Base-by-base conservation (phyloP, 2,797 vertebrate genomes). In the Sylvilagus floridanus region DNA sequence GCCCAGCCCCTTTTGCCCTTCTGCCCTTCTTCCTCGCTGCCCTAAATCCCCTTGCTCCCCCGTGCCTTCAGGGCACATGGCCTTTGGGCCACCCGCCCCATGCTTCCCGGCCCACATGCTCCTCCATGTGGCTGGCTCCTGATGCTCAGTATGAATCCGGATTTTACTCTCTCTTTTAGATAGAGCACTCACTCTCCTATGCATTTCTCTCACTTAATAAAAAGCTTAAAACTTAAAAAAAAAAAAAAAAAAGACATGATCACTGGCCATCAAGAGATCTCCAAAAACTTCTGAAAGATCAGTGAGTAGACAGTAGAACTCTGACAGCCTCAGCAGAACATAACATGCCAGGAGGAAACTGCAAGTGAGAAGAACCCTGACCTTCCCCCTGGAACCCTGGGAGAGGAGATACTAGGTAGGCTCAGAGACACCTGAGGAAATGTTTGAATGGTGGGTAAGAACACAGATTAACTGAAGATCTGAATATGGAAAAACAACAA, bases 401-500 rank as follows among this genome's bases (percentile, higher is more conserved):
- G 42, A 47, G 42, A 47, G 19, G 19, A 88, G 60, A 73, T 52
- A 82, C 47, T 47, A 47, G 42, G 8, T 60, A 77, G 28, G 30
- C n/a, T 94, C 57, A 57, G 63, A 65, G 16, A 82, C 17, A 90
- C 12, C 24, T 2, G 9, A 86, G 65, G 35, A 87, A 76, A 30
- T 88, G 24, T 62, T 69, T 65, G 88, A 79, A 84, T 8, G 24
- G 7, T 66, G 4, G 63, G 35, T 60, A 96, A 66, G 47, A 82
- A 71, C 32, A 92, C 62, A 94, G 54, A 92, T 47, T 68, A 35
- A 88, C 30, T 89, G 68, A 71, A 83, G 28, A 87, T 68, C 14
- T 65, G 17, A 87, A 83, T 62, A 91, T 1, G 78, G 26, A 78
- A 91, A 66, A 71, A 77, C 17, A 52, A 4, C 17, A 14, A 57